phyloP scores from a whole-genome alignment of 2,797 vertebrate genomes.

The Rhyacichthys aspro region DNA sequence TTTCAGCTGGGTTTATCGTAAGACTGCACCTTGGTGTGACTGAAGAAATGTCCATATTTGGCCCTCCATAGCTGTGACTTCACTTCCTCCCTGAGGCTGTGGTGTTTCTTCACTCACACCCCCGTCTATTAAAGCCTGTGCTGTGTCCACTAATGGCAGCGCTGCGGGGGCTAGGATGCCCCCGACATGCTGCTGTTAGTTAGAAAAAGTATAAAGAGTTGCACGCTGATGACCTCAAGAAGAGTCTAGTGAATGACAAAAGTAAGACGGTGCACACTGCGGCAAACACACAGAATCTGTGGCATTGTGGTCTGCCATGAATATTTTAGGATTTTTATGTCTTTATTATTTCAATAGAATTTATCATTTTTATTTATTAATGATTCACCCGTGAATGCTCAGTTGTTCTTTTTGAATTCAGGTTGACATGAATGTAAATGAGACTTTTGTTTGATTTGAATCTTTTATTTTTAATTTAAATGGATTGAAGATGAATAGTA shows the following conservation, averaged over 20 bases:
- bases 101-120: conserved; percentile 49
- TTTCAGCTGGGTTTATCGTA: conserved; percentile 64
- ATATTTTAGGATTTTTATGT: conserved; percentile 63
- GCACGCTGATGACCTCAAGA: conserved; percentile 69
- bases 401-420: conserved; percentile 82
- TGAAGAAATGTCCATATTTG: conserved; percentile 53
- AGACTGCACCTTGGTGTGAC: conserved; percentile 67
- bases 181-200: conserved; percentile 26
- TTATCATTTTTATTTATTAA: conserved; percentile 84
- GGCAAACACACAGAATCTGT: conserved; percentile 67
- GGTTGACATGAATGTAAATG: conserved; percentile 89
- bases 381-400: conserved; percentile 77
- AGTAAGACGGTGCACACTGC: conserved; percentile 63
- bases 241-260: conserved; percentile 50
- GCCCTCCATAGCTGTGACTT: conserved; percentile 39
- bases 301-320: conserved; percentile 71
- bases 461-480: conserved; percentile 83
- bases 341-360: conserved; percentile 70
- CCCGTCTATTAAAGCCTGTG: conserved; percentile 32
- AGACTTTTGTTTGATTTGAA: conserved; percentile 80
- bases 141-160: conserved; percentile 52
- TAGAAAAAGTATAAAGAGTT: conserved; percentile 48
- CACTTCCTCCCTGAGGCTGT: conserved; percentile 35
- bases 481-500: conserved; percentile 80
- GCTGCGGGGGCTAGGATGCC: conserved; percentile 22